Evolutionary conservation across 1,140 invertebrate genomes (phyloP).

Genomic region (Myzus persicae): DNA sequence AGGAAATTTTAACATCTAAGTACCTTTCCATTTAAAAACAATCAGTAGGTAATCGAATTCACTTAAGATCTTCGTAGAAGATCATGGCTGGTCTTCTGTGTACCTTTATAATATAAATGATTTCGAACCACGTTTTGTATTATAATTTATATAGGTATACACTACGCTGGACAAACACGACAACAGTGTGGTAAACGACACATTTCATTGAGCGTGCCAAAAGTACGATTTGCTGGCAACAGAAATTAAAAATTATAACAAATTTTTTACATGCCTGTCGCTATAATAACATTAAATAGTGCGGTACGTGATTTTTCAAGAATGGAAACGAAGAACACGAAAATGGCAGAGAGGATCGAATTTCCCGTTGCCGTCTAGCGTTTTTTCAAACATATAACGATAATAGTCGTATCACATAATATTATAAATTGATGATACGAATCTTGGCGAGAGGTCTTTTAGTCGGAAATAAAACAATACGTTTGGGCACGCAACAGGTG

Average conservation of each 20-base stretch:
- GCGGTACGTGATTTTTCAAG: neutral
- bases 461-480: neutral
- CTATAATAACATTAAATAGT: neutral
- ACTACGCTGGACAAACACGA: neutral
- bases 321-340: neutral
- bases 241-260: neutral
- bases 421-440: neutral
- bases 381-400: neutral
- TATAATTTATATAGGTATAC: neutral
- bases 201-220: neutral
- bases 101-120: neutral
- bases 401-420: neutral
- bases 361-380: neutral
- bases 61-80: neutral
- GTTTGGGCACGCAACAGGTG: neutral
- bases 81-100: neutral
- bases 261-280: neutral
- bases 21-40: neutral
- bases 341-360: neutral
- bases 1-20: neutral
- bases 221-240: neutral
- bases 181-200: neutral
- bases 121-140: neutral
- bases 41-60: neutral
- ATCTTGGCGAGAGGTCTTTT: neutral